These are phyloP conservation scores for Salarias fasciatus DNA, from an alignment of 2,797 vertebrate genomes.

Conservation along the genomic window DNA sequence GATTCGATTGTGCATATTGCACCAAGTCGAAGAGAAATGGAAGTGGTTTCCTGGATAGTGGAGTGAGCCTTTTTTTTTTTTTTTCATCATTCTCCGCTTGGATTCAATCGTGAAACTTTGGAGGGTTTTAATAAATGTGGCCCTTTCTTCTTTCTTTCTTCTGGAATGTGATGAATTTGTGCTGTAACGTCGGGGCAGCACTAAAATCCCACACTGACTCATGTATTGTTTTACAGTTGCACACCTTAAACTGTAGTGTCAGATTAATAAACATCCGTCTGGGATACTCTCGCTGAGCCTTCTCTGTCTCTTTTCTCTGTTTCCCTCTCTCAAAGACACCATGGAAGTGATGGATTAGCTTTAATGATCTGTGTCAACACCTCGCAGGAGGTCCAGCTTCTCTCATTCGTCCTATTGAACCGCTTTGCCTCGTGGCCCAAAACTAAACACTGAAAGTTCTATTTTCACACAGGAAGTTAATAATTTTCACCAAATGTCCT, in stretches of 20 bases:
- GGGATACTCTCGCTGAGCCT: conserved; percentile 54
- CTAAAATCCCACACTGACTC: conserved; percentile 59
- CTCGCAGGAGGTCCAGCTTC: conserved; percentile 4
- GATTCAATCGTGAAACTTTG: background rate
- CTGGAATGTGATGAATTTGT: conserved; percentile 70
- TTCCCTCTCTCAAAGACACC: background rate
- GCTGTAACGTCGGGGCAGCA: conserved; percentile 55
- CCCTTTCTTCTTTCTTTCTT: conserved; percentile 44
- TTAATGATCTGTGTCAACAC: conserved; percentile 13
- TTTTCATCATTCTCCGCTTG: conserved; percentile 13
- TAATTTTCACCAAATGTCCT: no score
- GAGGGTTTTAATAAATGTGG: conserved; percentile 37
- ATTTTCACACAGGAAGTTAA: no score
- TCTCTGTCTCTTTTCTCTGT: conserved; percentile 41
- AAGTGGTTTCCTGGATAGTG: conserved; percentile 2
- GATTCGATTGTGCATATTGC: conserved; percentile 18
- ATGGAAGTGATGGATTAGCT: conserved; percentile 17
- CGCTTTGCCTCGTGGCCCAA: background rate
- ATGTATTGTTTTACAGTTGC: conserved; percentile 70
- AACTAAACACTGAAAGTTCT: background rate
- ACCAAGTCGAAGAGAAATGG: conserved; percentile 15
- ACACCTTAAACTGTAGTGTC: conserved; percentile 67
- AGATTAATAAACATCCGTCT: conserved; percentile 72
- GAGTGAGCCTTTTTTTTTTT: conserved; percentile 17
- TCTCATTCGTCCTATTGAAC: background rate